These are phyloP conservation scores for Hermaeophaga mercurialis DNA, from an alignment of 2,888 invertebrate genomes.

Conservation along the genomic window DNA sequence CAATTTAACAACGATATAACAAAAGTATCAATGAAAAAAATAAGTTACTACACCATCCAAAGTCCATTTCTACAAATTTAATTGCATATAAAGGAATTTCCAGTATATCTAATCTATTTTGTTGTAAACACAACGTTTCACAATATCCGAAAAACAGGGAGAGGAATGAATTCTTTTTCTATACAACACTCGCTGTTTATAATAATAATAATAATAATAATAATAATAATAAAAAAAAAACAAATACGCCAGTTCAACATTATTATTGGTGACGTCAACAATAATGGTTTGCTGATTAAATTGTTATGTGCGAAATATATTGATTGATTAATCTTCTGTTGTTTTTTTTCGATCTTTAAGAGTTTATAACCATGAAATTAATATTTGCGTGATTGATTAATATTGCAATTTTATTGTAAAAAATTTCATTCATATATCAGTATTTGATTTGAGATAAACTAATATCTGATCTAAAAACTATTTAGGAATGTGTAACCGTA, in stretches of 20 bases:
- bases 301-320: conserved; percentile 7
- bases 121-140: conserved; percentile 1
- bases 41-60: neutral
- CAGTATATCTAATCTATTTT: conserved; percentile 8
- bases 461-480: too few relatives aligned
- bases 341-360: neutral
- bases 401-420: too few relatives aligned
- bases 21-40: neutral
- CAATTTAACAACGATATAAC: too few relatives aligned
- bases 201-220: neutral
- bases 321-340: neutral
- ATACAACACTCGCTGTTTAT: neutral
- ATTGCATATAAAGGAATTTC: neutral
- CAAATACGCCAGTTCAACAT: too few relatives aligned
- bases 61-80: neutral
- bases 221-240: too few relatives aligned
- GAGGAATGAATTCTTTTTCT: neutral
- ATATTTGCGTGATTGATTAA: neutral
- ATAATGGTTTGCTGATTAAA: neutral
- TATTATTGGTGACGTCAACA: conserved; percentile 7
- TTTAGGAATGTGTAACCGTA: too few relatives aligned
- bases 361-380: conserved; percentile 5
- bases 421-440: too few relatives aligned
- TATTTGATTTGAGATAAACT: too few relatives aligned
- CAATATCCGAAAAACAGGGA: conserved; percentile 4